A percentile compares a stretch with the other conserved stretches of the same genome.
Conservation (phyloP, 2,797 vertebrate genomes). For the Octomys mimax region DNA sequence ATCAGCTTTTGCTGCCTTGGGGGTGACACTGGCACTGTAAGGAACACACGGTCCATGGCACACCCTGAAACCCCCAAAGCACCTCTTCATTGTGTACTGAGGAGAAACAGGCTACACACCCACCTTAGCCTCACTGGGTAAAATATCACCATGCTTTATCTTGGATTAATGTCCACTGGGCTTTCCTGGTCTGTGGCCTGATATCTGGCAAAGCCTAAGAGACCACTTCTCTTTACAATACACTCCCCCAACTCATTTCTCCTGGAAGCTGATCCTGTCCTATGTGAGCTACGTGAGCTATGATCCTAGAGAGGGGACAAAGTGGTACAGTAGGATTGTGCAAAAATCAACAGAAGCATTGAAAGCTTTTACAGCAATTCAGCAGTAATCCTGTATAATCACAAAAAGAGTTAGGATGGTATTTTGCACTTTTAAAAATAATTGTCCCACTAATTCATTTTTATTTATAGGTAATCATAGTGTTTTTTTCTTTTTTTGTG, state of each 20-base stretch:
- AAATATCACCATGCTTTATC: background rate
- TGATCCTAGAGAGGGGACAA: background rate
- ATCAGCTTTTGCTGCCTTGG: background rate
- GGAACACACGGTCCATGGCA: background rate
- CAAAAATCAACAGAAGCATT: background rate
- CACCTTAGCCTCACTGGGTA: background rate
- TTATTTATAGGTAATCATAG: background rate
- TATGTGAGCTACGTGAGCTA: background rate
- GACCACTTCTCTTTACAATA: background rate
- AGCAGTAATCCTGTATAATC: background rate
- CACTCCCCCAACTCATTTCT: background rate
- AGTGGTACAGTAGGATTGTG: background rate
- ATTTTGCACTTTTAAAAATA: background rate
- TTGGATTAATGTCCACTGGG: background rate
- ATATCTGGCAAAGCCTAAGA: background rate
- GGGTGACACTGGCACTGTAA: background rate
- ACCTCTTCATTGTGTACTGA: background rate
- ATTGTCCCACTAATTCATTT: slow-evolving; percentile 11
- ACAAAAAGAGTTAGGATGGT: background rate
- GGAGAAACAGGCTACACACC: fast-evolving
- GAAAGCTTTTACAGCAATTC: background rate
- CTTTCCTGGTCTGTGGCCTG: background rate
- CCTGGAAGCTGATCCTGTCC: background rate
- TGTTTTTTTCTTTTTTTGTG: too few relatives aligned
- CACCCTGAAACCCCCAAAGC: background rate